Conservation (phyloP, 2,113 vertebrate genomes). For the Psammodynastes pulverulentus region DNA sequence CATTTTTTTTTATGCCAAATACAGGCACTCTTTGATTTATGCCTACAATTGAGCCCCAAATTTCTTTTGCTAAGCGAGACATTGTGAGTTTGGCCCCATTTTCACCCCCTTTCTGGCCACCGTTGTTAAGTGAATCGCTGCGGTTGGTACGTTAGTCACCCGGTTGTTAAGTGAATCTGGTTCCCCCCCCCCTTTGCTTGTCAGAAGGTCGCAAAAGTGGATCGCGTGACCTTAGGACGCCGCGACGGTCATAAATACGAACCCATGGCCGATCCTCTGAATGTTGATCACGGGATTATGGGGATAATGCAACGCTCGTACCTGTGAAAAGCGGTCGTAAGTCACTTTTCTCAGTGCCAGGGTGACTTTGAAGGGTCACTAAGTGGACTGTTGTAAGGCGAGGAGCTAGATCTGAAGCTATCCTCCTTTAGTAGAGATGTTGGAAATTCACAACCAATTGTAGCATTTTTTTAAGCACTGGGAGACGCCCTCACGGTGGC, state of each 20-base stretch:
- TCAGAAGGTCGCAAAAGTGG: neutral
- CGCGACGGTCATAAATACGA: neutral
- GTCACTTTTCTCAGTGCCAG: neutral
- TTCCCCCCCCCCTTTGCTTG: neutral
- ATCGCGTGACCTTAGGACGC: neutral
- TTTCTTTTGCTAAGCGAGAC: neutral
- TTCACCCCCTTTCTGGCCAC: neutral
- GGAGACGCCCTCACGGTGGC: neutral
- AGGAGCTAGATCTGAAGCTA: too few relatives aligned
- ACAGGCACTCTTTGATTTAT: too few relatives aligned
- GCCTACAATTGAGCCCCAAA: neutral
- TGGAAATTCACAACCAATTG: too few relatives aligned
- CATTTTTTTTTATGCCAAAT: too few relatives aligned
- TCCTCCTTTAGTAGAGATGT: too few relatives aligned
- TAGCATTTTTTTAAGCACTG: neutral
- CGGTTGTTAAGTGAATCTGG: neutral
- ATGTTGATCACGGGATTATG: neutral
- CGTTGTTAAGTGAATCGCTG: neutral
- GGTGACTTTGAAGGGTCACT: too few relatives aligned
- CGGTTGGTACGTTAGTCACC: neutral
- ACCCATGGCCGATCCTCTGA: too few relatives aligned
- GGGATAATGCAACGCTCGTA: neutral
- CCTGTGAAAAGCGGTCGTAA: neutral
- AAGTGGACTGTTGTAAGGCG: neutral
- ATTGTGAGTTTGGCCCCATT: neutral